phyloP scores from a whole-genome alignment of 1,140 invertebrate species.

The Chionoecetes opilio region DNA sequence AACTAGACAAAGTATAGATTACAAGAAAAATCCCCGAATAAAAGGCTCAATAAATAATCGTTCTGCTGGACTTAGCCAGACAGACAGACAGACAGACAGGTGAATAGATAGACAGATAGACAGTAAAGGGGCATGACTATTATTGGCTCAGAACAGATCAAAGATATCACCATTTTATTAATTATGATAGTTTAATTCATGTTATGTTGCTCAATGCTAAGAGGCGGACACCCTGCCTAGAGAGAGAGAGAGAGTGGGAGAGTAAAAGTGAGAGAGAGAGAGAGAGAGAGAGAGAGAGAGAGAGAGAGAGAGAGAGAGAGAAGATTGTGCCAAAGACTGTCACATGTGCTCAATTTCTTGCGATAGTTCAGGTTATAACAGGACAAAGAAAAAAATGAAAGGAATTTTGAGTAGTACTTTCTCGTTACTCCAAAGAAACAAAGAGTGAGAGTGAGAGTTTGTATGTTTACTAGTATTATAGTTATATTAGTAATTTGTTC shows the following conservation, averaged over 20 bases:
- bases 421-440: no score
- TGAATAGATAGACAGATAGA: constrained; percentile 42
- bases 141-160: constrained; percentile 74
- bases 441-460: no score
- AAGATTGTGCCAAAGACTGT: constrained; percentile 78
- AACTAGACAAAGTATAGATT: neutral
- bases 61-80: neutral
- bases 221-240: neutral
- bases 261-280: constrained; percentile 48
- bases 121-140: constrained; percentile 53
- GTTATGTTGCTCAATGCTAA: constrained; percentile 73
- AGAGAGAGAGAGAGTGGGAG: neutral
- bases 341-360: constrained; percentile 73
- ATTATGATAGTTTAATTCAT: neutral
- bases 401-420: no score
- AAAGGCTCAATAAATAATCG: neutral
- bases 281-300: neutral
- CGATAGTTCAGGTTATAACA: constrained; percentile 46
- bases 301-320: constrained; percentile 60
- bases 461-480: no score
- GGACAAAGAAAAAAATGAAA: no score
- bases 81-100: neutral
- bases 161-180: constrained; percentile 49
- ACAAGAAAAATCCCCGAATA: neutral
- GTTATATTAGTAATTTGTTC: neutral